Evolutionary conservation across 2,888 invertebrate species (phyloP), one percentile per base, ranked within the genome.

Genomic region (Scotopteryx bipunctaria): DNA sequence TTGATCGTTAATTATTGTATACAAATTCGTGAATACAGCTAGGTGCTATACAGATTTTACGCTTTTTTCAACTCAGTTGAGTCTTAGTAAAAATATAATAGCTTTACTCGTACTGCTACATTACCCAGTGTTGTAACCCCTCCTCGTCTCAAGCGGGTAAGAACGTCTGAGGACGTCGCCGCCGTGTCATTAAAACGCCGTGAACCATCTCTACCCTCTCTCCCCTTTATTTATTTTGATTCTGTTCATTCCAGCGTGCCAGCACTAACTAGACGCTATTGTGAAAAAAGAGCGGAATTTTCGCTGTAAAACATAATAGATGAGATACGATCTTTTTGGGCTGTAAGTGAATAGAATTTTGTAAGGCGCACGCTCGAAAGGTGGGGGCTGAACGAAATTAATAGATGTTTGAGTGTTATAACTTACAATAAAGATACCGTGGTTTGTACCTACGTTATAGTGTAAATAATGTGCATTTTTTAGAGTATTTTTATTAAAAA

Each of bases 151-250:
- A 5, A 49, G 44, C 38, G 45, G 44, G 53, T 43, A 53, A 54
- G 45, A 45, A 31, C 48, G 21, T 43, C 16, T 46, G 13, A 47
- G 55, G 27, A 21, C 49, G 54, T 44, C 56, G 45, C 32, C 50
- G 41, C 52, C 38, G 38, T 57, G 53, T 56, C 61, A 59, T 61
- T 61, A 61, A 59, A 60, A 57, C 38, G 23, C 41, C 36, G 37
- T 51, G 47, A 49, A 51, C 54, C 49, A 47, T 49, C 41, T 38
- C 50, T 47, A 61, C 57, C 48, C 52, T 31, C 55, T 53, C 23
- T 31, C 29, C 46, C 56, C 49, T 47, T 40, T 44, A 53, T 49
- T 40, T 42, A 50, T 48, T 55, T 57, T 60, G 52, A 51, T 52
- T 59, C 48, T 32, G 49, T 44, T 36, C 57, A 29, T 40, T 45